phyloP scores from a whole-genome alignment of 2,888 invertebrate genomes.

The Lobophora halterata region DNA sequence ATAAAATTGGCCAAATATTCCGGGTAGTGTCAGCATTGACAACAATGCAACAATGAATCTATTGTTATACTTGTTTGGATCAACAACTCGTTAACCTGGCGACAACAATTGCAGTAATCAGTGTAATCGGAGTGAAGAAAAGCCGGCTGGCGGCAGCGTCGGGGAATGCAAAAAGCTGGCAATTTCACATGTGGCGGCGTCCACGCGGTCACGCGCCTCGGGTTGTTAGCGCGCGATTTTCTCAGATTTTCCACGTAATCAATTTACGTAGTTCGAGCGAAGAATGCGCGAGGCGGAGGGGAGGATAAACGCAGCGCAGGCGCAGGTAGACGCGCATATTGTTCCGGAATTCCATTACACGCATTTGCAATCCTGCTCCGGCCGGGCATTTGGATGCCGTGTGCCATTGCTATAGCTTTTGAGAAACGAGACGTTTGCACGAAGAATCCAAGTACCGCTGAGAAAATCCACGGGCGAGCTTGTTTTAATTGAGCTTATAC shows the following conservation, averaged over 20 bases:
- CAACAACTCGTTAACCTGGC: conserved; percentile 25
- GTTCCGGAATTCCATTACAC: conserved; percentile 74
- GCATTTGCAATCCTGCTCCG: conserved; percentile 73
- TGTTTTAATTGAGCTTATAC: conserved; percentile 23
- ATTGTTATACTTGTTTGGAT: conserved; percentile 29
- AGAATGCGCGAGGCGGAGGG: conserved; percentile 44
- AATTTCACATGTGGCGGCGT: conserved; percentile 54
- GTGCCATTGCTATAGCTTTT: conserved; percentile 31
- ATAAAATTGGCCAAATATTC: conserved; percentile 26
- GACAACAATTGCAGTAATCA: conserved; percentile 52
- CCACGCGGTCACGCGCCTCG: conserved; percentile 49
- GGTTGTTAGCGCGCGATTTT: conserved; percentile 65
- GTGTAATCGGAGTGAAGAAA: conserved; percentile 45
- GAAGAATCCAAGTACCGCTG: conserved; percentile 23
- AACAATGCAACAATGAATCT: conserved; percentile 33
- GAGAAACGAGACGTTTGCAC: conserved; percentile 33
- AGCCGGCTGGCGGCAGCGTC: conserved; percentile 43
- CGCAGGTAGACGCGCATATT: conserved; percentile 71
- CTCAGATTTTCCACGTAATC: conserved; percentile 76
- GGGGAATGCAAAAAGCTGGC: conserved; percentile 60
- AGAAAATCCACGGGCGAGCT: conserved; percentile 22
- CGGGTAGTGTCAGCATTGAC: conserved; percentile 17
- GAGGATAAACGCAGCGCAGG: conserved; percentile 34
- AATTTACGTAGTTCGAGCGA: conserved; percentile 64
- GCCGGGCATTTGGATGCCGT: conserved; percentile 27